Evolutionary conservation across 2,797 vertebrate genomes (phyloP).

Genomic region (Fratercula arctica): DNA sequence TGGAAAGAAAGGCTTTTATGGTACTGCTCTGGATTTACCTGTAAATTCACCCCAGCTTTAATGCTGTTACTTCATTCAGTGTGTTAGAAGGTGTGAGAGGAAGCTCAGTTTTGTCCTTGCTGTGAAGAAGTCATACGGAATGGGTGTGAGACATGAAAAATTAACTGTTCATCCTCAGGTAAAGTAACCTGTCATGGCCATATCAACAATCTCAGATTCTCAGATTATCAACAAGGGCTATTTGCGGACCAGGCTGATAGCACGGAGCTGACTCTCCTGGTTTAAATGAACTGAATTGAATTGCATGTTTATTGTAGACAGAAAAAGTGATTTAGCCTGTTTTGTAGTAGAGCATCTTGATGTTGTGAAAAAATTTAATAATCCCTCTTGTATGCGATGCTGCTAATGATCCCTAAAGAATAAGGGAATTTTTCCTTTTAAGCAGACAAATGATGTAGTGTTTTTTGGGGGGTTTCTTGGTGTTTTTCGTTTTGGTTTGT

Average conservation of each 20-base stretch:
- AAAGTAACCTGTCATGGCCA: neutral
- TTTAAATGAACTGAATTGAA: neutral
- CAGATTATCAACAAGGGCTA: neutral
- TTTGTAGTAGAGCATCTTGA: neutral
- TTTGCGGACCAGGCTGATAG: neutral
- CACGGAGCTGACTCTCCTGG: neutral
- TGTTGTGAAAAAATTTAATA: constrained; percentile 4
- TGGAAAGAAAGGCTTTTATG: neutral
- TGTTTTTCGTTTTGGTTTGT: neutral
- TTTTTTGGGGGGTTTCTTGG: neutral
- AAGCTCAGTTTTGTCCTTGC: neutral
- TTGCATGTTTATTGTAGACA: neutral
- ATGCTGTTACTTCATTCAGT: neutral
- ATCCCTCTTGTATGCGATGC: neutral
- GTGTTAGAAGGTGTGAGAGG: neutral
- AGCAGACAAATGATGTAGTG: neutral
- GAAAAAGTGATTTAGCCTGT: neutral
- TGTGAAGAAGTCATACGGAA: neutral
- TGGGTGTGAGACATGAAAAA: neutral
- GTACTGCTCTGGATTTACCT: neutral
- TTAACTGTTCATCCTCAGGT: neutral
- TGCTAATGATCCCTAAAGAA: neutral
- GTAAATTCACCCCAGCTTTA: neutral
- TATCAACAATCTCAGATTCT: neutral
- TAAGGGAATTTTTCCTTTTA: neutral